Evolutionary conservation across 2,888 invertebrate species (phyloP).

Genomic region (Herminia tarsipennalis): DNA sequence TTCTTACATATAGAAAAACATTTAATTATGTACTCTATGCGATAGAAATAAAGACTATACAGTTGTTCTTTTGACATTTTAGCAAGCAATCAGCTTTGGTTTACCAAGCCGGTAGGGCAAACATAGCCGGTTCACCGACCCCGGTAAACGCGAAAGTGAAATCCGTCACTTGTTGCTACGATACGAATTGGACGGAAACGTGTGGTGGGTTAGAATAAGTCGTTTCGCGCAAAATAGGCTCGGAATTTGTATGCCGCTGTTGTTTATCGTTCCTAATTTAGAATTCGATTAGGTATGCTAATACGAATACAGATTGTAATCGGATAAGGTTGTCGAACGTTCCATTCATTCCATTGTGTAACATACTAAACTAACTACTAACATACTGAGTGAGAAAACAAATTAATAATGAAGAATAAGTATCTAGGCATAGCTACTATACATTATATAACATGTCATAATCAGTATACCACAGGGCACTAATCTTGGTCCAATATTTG

Average conservation of each 20-base stretch:
- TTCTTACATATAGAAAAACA: constrained; percentile 15
- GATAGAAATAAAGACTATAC: constrained; percentile 29
- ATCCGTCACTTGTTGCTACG: constrained; percentile 73
- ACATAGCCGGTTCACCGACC: constrained; percentile 58
- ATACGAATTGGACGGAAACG: constrained; percentile 59
- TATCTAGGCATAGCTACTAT: no score
- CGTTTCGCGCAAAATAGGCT: constrained; percentile 42
- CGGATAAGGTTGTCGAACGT: constrained; percentile 20
- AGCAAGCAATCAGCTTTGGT: constrained; percentile 45
- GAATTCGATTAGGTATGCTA: constrained; percentile 44
- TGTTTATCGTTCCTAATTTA: constrained; percentile 23
- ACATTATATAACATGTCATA: background rate
- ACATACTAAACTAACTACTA: no score
- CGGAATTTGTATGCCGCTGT: constrained; percentile 47
- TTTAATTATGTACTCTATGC: constrained; percentile 25
- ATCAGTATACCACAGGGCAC: constrained; percentile 7
- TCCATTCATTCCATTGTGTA: constrained; percentile 14
- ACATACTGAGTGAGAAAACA: no score
- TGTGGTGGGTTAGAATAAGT: constrained; percentile 53
- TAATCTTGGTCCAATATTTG: constrained; percentile 8
- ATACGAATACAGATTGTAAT: constrained; percentile 28
- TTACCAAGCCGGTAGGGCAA: constrained; percentile 52
- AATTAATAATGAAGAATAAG: no score
- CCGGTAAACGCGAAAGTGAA: constrained; percentile 69
- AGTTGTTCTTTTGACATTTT: constrained; percentile 31